Evolutionary conservation across 2,797 vertebrate species (phyloP).

Genomic region (Rhabdomys pumilio): DNA sequence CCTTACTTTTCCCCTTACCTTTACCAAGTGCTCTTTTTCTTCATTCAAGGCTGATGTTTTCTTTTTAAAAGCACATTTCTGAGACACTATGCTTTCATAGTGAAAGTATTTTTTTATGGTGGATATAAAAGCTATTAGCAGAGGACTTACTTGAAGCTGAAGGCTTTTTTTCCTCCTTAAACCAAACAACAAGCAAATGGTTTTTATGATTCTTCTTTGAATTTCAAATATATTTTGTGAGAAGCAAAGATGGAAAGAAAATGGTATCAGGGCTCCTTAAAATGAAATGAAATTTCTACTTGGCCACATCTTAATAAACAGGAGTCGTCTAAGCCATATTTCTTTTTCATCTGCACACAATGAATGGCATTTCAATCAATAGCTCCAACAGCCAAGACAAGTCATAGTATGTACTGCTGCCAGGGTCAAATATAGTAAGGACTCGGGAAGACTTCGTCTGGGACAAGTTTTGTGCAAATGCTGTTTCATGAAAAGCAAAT

Average conservation of each 20-base stretch:
- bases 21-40: constrained; percentile 11
- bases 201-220: constrained; percentile 65
- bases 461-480: constrained; percentile 76
- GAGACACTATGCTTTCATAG: constrained; percentile 21
- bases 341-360: constrained; percentile 85
- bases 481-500: constrained; percentile 83
- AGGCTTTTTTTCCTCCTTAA: background rate
- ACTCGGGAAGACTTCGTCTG: constrained; percentile 78
- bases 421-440: constrained; percentile 83
- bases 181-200: constrained; percentile 71
- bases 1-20: background rate
- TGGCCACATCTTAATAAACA: constrained; percentile 87
- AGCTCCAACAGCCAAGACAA: constrained; percentile 83
- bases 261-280: constrained; percentile 78
- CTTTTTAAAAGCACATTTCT: constrained; percentile 26
- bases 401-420: constrained; percentile 65
- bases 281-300: constrained; percentile 86
- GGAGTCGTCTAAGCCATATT: constrained; percentile 75
- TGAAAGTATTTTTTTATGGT: constrained; percentile 50
- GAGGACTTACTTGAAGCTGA: constrained; percentile 67
- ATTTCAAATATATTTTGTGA: constrained; percentile 74
- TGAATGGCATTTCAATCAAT: constrained; percentile 88
- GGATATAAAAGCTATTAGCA: constrained; percentile 72
- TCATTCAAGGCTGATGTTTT: background rate
- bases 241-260: constrained; percentile 80